A percentile compares a stretch with the other conserved stretches of the same genome.
Conservation (phyloP, 2,888 invertebrate genomes). For the Schrankia costaestrigalis region DNA sequence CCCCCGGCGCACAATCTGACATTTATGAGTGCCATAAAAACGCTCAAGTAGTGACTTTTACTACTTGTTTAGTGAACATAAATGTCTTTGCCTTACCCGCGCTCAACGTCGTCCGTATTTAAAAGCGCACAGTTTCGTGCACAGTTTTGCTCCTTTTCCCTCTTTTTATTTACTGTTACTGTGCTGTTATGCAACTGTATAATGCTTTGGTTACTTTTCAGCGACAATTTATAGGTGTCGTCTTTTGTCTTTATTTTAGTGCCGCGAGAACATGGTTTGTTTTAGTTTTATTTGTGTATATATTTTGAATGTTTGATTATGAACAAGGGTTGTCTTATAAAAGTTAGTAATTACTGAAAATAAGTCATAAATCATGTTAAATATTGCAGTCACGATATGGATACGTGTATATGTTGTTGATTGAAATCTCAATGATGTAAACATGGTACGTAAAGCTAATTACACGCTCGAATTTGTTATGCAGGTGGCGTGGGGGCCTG, state of each 20-base stretch:
- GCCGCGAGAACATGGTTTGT: conserved; percentile 63
- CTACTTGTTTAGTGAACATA: conserved; percentile 83
- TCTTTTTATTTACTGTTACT: conserved; percentile 75
- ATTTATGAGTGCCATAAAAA: conserved; percentile 82
- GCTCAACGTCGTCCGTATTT: conserved; percentile 78
- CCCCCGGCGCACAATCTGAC: conserved; percentile 79
- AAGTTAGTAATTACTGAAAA: conserved; percentile 6
- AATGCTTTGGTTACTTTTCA: conserved; percentile 78
- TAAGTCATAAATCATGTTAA: conserved; percentile 25
- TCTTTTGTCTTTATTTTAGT: conserved; percentile 75
- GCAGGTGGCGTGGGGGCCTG: conserved; percentile 37
- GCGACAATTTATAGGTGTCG: conserved; percentile 68
- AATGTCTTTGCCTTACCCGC: conserved; percentile 81
- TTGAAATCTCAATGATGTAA: conserved; percentile 50
- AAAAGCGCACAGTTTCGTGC: conserved; percentile 79
- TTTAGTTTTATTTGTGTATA: conserved; percentile 56
- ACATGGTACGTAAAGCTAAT: conserved; percentile 49
- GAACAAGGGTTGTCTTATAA: no score
- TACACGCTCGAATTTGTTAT: conserved; percentile 38
- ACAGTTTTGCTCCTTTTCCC: conserved; percentile 72
- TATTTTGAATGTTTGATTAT: conserved; percentile 53
- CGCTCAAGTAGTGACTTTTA: conserved; percentile 82
- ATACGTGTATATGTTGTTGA: conserved; percentile 34
- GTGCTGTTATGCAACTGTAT: conserved; percentile 79
- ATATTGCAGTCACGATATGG: conserved; percentile 31